phyloP scores from a whole-genome alignment of 2,888 invertebrate species.

The Gymnocheta viridis region DNA sequence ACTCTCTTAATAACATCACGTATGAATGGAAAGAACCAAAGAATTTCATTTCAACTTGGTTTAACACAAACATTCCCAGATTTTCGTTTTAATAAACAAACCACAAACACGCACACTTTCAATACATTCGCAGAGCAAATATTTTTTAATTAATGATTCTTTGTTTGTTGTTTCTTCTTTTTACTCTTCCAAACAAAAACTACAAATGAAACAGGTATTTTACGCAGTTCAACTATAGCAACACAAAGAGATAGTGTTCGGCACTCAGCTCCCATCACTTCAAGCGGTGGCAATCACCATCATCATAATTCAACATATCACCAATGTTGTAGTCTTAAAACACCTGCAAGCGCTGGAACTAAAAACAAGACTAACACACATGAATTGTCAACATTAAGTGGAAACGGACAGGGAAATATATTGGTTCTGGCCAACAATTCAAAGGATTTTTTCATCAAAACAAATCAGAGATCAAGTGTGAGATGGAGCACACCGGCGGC shows the following conservation, averaged over 20 bases:
- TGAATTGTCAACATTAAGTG: slow-evolving; percentile 66
- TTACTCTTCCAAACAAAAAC: slow-evolving; percentile 53
- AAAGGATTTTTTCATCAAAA: slow-evolving; percentile 49
- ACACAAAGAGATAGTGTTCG: slow-evolving; percentile 72
- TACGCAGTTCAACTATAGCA: slow-evolving; percentile 75
- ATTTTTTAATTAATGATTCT: slow-evolving; percentile 30
- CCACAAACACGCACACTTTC: background rate
- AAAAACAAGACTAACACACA: slow-evolving; percentile 62
- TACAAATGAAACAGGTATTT: slow-evolving; percentile 72
- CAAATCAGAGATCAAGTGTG: slow-evolving; percentile 42
- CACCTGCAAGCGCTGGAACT: background rate
- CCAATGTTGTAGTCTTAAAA: slow-evolving; percentile 64
- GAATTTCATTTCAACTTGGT: slow-evolving; percentile 8
- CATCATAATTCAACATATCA: slow-evolving; percentile 67
- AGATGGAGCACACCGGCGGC: slow-evolving; percentile 61
- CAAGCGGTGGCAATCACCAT: slow-evolving; percentile 48
- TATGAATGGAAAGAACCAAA: background rate
- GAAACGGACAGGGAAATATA: slow-evolving; percentile 27
- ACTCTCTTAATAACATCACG: background rate
- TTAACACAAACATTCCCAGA: background rate
- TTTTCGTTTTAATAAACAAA: slow-evolving; percentile 5
- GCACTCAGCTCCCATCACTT: slow-evolving; percentile 72
- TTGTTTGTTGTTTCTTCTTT: background rate
- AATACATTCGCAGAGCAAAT: background rate
- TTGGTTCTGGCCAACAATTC: slow-evolving; percentile 42